phyloP scores from a whole-genome alignment of 2,113 vertebrate species.

The Entomyzon cyanotis region DNA sequence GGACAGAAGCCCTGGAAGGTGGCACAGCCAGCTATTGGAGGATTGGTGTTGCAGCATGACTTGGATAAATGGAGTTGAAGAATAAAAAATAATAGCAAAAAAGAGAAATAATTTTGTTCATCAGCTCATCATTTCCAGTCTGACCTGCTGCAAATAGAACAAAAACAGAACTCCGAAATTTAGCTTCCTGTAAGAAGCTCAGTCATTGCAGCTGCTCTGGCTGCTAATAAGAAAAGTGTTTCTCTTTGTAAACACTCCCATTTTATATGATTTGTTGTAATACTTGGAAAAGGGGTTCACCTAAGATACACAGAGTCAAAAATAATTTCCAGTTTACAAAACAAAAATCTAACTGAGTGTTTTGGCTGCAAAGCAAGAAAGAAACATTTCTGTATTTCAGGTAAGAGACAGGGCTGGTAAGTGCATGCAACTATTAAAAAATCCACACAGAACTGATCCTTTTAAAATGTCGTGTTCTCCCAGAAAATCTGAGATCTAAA shows the following conservation, averaged over 20 bases:
- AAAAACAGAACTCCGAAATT: background rate
- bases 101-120: background rate
- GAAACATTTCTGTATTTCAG: background rate
- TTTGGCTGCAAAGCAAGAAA: background rate
- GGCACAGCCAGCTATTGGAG: background rate
- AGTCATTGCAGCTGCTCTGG: background rate
- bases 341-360: background rate
- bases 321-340: background rate
- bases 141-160: background rate
- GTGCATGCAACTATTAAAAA: background rate
- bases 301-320: background rate
- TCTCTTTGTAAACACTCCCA: background rate
- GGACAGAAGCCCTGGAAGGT: background rate
- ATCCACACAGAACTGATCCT: background rate
- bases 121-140: background rate
- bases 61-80: background rate
- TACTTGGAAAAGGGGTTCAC: background rate
- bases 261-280: background rate
- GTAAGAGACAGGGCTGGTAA: background rate
- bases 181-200: background rate
- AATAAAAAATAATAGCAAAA: background rate
- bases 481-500: background rate
- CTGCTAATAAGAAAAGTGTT: background rate
- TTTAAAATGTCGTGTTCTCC: background rate
- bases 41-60: background rate